Evolutionary conservation across 2,888 invertebrate genomes (phyloP), one percentile per base, ranked within the genome.

Genomic region (Torymus aiolomorphi): DNA sequence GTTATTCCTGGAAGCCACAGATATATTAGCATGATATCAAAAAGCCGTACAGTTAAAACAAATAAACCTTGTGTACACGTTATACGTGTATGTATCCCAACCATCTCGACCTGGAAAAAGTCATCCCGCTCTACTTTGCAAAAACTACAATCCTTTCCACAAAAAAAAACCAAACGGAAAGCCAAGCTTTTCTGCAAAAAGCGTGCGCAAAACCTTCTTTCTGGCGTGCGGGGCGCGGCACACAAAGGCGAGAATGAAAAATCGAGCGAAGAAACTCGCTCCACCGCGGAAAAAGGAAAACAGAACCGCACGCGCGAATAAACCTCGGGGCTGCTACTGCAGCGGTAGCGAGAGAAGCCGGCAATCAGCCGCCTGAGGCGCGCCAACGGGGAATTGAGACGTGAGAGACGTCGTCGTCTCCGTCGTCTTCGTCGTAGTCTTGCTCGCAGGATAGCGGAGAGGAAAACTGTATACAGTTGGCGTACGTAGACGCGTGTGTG

Each of bases 341-440:
- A 14, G 16, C 10, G 14, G 14, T 16, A 57, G 66, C 24, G n/a
- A 56, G 54, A 62, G 74, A 20, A 51, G 69, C 54, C 49, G 70
- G 70, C 70, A 63, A 63, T 76, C 72, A 42, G 13, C 8, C 51
- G 78, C 61, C 73, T 14, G 62, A 31, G 67, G 78, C 78, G 24
- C 57, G 14, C 11, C 20, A 8, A 51, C 63, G 57, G 56, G 51
- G 59, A 63, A 72, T 78, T 78, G 77, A 78, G 77, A 78, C 72
- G 72, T 66, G n/a, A n/a, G 77, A 78, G 56, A 24, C 71, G 59
- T 24, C 61, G 66, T 49, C 14, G 76, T 24, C 24, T 2, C 24
- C 3, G 24, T 24, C 3, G 24, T 24, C 3, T 2, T 24, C 24
- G n/a, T 24, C 3, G 24, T 24, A 2, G 24, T 3, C 3, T 24